phyloP scores from a whole-genome alignment of 1,140 invertebrate genomes.

The Cheumatopsyche charites region DNA sequence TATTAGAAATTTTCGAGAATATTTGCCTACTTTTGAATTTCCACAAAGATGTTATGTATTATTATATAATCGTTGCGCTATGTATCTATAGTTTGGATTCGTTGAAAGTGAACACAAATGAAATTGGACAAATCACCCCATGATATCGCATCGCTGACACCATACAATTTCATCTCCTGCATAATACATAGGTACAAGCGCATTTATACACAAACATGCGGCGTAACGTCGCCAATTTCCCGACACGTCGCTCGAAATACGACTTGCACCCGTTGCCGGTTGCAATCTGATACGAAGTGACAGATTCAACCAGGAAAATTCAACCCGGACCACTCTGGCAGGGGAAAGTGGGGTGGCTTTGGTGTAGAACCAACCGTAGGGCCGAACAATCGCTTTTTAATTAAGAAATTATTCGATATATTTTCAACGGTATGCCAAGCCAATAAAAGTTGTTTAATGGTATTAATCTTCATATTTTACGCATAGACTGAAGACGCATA shows the following conservation, averaged over 20 bases:
- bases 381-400: too few relatives aligned
- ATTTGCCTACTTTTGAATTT: too few relatives aligned
- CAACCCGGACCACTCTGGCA: background rate
- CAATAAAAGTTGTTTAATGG: too few relatives aligned
- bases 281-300: conserved; percentile 44
- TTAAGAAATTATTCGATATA: too few relatives aligned
- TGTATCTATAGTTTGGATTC: too few relatives aligned
- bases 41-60: too few relatives aligned
- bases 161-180: background rate
- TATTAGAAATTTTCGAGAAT: too few relatives aligned
- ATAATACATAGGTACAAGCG: background rate
- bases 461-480: too few relatives aligned
- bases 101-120: background rate
- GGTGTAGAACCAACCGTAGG: background rate
- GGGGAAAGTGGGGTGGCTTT: conserved; percentile 24
- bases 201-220: background rate
- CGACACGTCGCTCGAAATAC: conserved; percentile 44
- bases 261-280: conserved; percentile 29
- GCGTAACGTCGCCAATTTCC: conserved; percentile 43
- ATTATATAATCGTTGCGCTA: too few relatives aligned
- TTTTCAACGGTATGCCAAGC: too few relatives aligned
- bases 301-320: conserved; percentile 7
- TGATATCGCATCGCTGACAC: background rate
- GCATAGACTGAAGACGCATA: too few relatives aligned
- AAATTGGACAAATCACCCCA: background rate